Evolutionary conservation across 2,888 invertebrate species (phyloP), one percentile per base, ranked within the genome.

Genomic region (Eupithecia tripunctaria): DNA sequence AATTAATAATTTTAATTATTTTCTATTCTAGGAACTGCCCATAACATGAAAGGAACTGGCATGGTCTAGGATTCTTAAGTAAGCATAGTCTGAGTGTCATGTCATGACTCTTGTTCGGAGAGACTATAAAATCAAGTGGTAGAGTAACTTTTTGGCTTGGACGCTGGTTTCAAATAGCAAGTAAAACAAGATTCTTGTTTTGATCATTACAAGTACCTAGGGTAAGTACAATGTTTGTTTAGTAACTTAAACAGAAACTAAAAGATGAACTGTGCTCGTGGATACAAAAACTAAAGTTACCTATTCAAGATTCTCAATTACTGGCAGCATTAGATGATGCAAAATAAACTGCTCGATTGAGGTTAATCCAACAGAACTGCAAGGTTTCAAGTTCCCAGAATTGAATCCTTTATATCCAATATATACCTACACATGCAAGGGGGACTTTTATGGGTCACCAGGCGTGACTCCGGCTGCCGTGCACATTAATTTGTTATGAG

Each of bases 391-490:
- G 47, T 67, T 63, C 21, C 32, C 64, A 51, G 32, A 47, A 69
- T 64, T 15, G 56, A 56, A 25, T 56, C 56, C 59, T 64, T 71
- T 51, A 47, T 66, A 67, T 67, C 72, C 71, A 75, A 78, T 76
- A 75, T 18, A 18, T 43, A n/a, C 56, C 56, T 51, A 21, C 27
- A 80, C 71, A 72, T 74, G 68, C 75, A 78, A 25, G 43, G 79
- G 81, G 82, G 80, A 74, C 80, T 87, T 87, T 87, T 81, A 63
- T 89, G 80, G 89, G 90, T 88, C 87, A 89, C 80, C 79, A 79
- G 71, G 76, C 80, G 82, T 80, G 81, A 82, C 78, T 72, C 47
- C 32, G 74, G 76, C 79, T 80, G 78, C 79, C 76, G 72, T 70
- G 79, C 72, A 79, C 81, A 78, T 83, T 80, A 75, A 78, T 77